Evolutionary conservation across 1,140 invertebrate genomes (phyloP).

Genomic region (Drosophila subobscura): DNA sequence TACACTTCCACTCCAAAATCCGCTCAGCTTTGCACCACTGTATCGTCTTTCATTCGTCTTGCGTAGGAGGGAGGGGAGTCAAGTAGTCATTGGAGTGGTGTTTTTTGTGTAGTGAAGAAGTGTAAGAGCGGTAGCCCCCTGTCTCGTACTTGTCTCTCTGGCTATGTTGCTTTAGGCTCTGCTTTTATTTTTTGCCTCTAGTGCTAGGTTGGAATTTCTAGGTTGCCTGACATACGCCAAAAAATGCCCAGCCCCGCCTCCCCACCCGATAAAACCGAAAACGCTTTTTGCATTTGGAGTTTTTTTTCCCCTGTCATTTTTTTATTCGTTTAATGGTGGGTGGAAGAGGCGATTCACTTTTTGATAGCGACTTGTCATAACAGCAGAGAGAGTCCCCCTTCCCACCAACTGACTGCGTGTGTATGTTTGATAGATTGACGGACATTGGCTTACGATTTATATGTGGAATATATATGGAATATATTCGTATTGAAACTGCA

Average conservation of each 20-base stretch:
- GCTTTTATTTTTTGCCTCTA: conserved; percentile 16
- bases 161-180: background rate
- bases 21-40: conserved; percentile 1
- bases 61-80: conserved; percentile 26
- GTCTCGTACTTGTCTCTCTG: conserved; percentile 18
- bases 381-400: background rate
- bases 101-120: conserved; percentile 26
- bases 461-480: no score
- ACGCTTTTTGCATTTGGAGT: conserved; percentile 27
- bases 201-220: conserved; percentile 1
- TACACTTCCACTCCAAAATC: no score
- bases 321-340: conserved; percentile 51
- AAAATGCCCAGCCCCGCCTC: conserved; percentile 40
- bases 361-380: conserved; percentile 71
- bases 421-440: conserved; percentile 16
- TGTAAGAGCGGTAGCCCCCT: conserved; percentile 53
- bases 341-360: conserved; percentile 21
- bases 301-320: conserved; percentile 25
- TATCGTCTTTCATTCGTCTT: conserved; percentile 8
- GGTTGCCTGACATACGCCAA: conserved; percentile 49
- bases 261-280: conserved; percentile 8
- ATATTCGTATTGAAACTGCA: conserved; percentile 45
- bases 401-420: conserved; percentile 15
- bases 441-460: conserved; percentile 17
- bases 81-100: conserved; percentile 37